Evolutionary conservation across 2,888 invertebrate species (phyloP).

Genomic region (Idaea biselata): DNA sequence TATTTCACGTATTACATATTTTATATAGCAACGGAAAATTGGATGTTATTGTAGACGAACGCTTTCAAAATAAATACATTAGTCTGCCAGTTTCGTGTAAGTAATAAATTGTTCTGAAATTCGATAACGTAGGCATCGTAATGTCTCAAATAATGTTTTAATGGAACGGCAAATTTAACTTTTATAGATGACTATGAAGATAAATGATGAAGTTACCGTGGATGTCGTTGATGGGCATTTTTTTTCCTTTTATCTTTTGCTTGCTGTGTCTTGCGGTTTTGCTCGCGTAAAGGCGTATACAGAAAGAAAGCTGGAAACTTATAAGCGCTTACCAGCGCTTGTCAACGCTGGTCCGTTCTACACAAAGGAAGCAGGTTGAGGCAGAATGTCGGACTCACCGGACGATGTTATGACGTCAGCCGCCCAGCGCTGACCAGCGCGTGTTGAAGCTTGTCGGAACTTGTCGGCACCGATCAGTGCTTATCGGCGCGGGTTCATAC

Average conservation of each 20-base stretch:
- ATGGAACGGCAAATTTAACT: conserved; percentile 26
- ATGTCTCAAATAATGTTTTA: conserved; percentile 25
- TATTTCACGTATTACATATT: conserved; percentile 11
- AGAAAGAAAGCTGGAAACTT: no score
- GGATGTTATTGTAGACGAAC: conserved; percentile 1
- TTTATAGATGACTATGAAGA: conserved; percentile 23
- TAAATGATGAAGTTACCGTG: conserved; percentile 11
- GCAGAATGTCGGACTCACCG: no score
- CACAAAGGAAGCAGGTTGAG: no score
- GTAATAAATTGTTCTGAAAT: conserved; percentile 29
- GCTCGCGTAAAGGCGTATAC: no score
- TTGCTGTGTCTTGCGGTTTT: no score
- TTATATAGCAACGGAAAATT: conserved; percentile 3
- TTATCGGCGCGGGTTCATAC: no score
- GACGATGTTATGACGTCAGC: no score
- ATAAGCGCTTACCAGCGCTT: no score
- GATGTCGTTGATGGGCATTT: neutral
- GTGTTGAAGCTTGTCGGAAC: no score
- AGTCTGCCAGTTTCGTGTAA: conserved; percentile 18
- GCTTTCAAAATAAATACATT: conserved; percentile 12
- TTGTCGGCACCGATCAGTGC: no score
- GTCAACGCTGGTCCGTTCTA: no score
- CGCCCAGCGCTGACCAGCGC: no score
- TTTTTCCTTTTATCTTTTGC: neutral
- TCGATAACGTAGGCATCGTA: conserved; percentile 19